phyloP scores from a whole-genome alignment of 2,797 vertebrate species.

The Acipenser ruthenus region DNA sequence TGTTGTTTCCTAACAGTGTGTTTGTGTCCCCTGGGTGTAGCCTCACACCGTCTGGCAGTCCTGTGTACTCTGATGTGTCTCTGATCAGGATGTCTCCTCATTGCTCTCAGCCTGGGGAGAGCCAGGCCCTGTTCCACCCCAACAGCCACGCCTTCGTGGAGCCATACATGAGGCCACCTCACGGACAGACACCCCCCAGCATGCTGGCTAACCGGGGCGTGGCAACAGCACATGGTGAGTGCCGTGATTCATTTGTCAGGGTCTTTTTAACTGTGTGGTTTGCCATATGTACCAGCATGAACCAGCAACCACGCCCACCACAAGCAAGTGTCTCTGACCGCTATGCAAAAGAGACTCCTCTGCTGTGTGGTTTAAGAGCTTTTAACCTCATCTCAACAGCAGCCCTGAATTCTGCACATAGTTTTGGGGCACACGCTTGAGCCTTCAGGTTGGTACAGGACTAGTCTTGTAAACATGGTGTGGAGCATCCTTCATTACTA shows the following conservation, averaged over 20 bases:
- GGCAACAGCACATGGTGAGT: slow-evolving; percentile 64
- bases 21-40: slow-evolving; percentile 28
- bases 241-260: neutral
- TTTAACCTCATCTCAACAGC: too few relatives aligned
- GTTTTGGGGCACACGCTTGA: too few relatives aligned
- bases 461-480: too few relatives aligned
- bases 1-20: slow-evolving; percentile 6
- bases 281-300: too few relatives aligned
- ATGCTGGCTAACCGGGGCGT: slow-evolving; percentile 64
- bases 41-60: slow-evolving; percentile 48
- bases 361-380: too few relatives aligned
- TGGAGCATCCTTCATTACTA: too few relatives aligned
- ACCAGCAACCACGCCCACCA: too few relatives aligned
- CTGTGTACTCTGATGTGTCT: slow-evolving; percentile 55
- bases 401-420: too few relatives aligned
- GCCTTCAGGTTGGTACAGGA: too few relatives aligned
- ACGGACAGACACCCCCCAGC: slow-evolving; percentile 53
- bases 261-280: too few relatives aligned
- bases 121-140: slow-evolving; percentile 74
- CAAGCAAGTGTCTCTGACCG: too few relatives aligned
- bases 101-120: slow-evolving; percentile 47
- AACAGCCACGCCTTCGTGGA: slow-evolving; percentile 71
- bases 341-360: too few relatives aligned
- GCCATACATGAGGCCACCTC: slow-evolving; percentile 76
- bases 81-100: slow-evolving; percentile 44